These are phyloP conservation scores for Istiophorus platypterus DNA, from an alignment of 2,113 vertebrate species.

Conservation along the genomic window DNA sequence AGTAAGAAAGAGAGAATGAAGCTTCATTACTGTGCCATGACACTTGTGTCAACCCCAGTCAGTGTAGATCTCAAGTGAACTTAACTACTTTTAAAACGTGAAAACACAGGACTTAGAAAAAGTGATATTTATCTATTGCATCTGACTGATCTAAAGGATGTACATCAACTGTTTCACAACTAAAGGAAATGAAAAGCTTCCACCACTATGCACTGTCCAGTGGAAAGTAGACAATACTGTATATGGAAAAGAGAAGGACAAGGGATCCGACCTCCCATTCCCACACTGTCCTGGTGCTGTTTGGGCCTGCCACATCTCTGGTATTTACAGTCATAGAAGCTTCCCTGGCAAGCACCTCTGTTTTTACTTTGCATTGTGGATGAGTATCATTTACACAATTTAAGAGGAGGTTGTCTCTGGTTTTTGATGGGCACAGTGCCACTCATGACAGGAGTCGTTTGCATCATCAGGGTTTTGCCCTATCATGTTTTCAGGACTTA, in stretches of 20 bases:
- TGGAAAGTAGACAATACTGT: no score
- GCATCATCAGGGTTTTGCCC: conserved; percentile 43
- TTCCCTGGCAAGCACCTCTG: conserved; percentile 24
- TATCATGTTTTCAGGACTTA: conserved; percentile 12
- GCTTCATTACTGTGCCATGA: conserved; percentile 1
- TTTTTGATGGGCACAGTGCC: background rate
- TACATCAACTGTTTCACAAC: background rate
- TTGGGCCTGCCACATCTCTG: background rate
- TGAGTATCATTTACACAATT: conserved; percentile 47
- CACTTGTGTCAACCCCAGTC: background rate
- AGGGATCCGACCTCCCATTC: background rate
- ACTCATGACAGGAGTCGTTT: conserved; percentile 43
- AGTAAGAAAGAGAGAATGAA: background rate
- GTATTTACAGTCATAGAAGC: conserved; percentile 12
- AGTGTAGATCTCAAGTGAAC: background rate
- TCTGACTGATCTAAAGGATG: no score
- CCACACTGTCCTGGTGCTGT: conserved; percentile 21
- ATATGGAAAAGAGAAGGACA: background rate
- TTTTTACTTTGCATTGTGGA: conserved; percentile 23
- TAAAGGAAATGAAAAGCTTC: no score
- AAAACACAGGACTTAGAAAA: no score
- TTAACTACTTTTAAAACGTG: background rate
- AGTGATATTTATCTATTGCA: background rate
- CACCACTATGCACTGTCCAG: no score
- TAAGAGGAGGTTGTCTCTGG: conserved; percentile 28